phyloP scores from a whole-genome alignment of 1,140 invertebrate species.

The Musca domestica region DNA sequence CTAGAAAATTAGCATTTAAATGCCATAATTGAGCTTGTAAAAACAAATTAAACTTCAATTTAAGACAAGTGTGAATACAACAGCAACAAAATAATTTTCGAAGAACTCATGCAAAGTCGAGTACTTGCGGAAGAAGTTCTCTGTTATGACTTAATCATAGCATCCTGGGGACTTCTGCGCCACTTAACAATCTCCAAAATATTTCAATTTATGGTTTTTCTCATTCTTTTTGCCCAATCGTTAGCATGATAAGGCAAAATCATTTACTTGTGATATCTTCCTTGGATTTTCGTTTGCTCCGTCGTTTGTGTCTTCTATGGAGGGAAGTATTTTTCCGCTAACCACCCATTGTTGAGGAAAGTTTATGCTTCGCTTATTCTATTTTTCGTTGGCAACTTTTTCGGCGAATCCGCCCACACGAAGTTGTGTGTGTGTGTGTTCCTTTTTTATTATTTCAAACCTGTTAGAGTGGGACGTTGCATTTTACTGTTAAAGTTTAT shows the following conservation, averaged over 20 bases:
- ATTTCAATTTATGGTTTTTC: not conserved
- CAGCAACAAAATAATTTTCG: not conserved
- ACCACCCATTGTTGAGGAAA: not conserved
- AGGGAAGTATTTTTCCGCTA: not conserved
- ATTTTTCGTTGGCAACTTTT: not conserved
- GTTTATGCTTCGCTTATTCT: not conserved
- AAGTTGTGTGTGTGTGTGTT: not conserved
- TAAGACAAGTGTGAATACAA: conserved; percentile 4
- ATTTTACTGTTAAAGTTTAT: conserved; percentile 13
- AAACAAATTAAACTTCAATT: conserved; percentile 30
- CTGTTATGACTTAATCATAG: conserved; percentile 23
- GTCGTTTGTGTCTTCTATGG: not conserved
- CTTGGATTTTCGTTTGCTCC: not conserved
- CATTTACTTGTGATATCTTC: not conserved
- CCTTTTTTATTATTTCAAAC: too few relatives aligned
- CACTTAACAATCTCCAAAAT: not conserved
- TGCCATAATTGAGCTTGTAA: conserved; percentile 29
- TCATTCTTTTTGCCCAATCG: not conserved
- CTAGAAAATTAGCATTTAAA: conserved; percentile 15
- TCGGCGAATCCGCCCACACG: too few relatives aligned
- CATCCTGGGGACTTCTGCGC: conserved; percentile 8
- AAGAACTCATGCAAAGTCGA: too few relatives aligned
- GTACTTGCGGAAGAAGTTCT: too few relatives aligned
- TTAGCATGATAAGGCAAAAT: conserved; percentile 9
- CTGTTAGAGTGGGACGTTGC: not conserved